Evolutionary conservation across 1,140 invertebrate genomes (phyloP).

Genomic region (Plectrocnemia conspersa): DNA sequence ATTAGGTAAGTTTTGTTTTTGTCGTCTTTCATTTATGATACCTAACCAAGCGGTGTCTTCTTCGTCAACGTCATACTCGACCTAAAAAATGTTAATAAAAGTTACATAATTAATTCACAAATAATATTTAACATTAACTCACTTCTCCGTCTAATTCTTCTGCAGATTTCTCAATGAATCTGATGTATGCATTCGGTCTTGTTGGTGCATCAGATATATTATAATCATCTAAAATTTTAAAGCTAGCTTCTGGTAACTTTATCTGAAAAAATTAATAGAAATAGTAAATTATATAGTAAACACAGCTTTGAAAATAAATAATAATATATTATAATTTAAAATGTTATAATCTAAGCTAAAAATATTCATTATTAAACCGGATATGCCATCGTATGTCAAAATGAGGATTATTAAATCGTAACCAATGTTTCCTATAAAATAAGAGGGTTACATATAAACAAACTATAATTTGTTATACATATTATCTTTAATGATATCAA

Average conservation of each 20-base stretch:
- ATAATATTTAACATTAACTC: slow-evolving; percentile 16
- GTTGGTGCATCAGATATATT: slow-evolving; percentile 74
- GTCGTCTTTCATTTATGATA: slow-evolving; percentile 78
- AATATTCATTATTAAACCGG: no score
- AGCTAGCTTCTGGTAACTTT: slow-evolving; percentile 77
- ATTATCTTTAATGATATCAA: no score
- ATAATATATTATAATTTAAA: no score
- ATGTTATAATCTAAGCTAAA: no score
- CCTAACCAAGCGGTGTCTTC: slow-evolving; percentile 92
- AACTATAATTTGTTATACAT: no score
- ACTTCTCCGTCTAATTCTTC: slow-evolving; percentile 88
- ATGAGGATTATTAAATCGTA: no score
- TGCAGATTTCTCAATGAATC: slow-evolving; percentile 90
- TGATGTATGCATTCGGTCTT: slow-evolving; percentile 73
- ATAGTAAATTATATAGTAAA: no score
- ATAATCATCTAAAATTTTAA: slow-evolving; percentile 73
- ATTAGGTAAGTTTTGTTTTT: slow-evolving; percentile 59
- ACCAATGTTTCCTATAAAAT: no score
- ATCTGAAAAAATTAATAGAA: slow-evolving; percentile 22
- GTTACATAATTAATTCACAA: not conserved
- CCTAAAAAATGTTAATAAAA: slow-evolving; percentile 40
- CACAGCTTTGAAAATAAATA: no score
- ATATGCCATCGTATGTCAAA: no score
- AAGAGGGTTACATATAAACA: no score
- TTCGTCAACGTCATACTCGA: slow-evolving; percentile 98